Evolutionary conservation across 2,888 invertebrate genomes (phyloP).

Genomic region (Ellobium chinense): DNA sequence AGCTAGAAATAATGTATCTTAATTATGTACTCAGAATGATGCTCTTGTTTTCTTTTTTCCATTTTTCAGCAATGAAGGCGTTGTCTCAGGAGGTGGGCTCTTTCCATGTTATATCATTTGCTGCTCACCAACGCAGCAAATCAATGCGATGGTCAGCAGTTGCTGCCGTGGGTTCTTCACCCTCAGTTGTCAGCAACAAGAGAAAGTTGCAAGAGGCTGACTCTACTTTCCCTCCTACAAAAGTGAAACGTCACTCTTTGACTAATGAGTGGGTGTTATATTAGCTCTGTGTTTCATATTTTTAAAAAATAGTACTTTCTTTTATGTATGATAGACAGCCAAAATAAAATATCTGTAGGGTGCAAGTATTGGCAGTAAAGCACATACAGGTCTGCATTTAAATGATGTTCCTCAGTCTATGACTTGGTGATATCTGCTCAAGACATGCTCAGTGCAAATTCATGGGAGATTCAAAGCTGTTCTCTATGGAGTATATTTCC

Average conservation of each 20-base stretch:
- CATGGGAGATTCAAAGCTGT: too few species aligned
- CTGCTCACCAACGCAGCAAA: constrained; percentile 29
- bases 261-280: constrained; percentile 58
- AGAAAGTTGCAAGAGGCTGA: constrained; percentile 10
- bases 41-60: neutral
- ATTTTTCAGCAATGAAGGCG: constrained; percentile 56
- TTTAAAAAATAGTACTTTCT: too few species aligned
- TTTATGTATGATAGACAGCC: too few species aligned
- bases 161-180: neutral
- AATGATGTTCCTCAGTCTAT: too few species aligned
- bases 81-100: constrained; percentile 57
- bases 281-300: too few species aligned
- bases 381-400: too few species aligned
- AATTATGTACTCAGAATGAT: neutral
- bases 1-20: too few species aligned
- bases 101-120: constrained; percentile 60
- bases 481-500: too few species aligned
- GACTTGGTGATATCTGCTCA: too few species aligned
- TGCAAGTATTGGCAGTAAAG: too few species aligned
- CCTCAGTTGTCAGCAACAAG: neutral
- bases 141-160: constrained; percentile 6
- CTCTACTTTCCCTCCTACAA: constrained; percentile 37
- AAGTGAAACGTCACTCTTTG: constrained; percentile 56
- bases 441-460: too few species aligned
- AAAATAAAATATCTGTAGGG: too few species aligned